Evolutionary conservation across 2,797 vertebrate species (phyloP).

Genomic region (Lycodopsis pacificus): DNA sequence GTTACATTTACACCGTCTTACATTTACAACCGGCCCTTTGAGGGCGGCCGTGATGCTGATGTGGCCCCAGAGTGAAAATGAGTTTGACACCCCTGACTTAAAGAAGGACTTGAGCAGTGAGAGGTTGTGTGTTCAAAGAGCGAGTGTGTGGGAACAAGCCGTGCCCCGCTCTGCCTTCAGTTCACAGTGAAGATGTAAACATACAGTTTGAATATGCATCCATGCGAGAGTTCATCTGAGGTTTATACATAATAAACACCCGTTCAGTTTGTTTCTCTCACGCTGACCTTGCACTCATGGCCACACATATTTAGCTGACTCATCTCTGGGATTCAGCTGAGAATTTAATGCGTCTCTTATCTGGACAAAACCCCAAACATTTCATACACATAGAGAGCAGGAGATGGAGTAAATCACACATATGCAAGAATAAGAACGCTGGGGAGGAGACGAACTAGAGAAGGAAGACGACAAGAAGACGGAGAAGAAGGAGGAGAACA

Average conservation of each 20-base stretch:
- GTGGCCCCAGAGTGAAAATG: too few species aligned
- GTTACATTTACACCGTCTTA: too few species aligned
- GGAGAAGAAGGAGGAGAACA: not conserved
- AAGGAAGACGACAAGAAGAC: too few species aligned
- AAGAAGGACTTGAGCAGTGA: not conserved
- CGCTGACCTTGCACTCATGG: constrained; percentile 41
- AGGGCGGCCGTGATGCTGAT: too few species aligned
- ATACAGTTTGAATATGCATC: constrained; percentile 50
- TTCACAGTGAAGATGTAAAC: constrained; percentile 50
- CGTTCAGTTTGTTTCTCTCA: constrained; percentile 6
- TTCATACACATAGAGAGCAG: not conserved
- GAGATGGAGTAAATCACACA: not conserved
- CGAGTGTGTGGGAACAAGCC: not conserved
- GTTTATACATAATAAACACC: constrained; percentile 61
- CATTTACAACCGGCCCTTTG: too few species aligned
- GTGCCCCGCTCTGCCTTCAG: not conserved
- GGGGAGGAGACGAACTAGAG: not conserved
- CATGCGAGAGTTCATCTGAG: constrained; percentile 51
- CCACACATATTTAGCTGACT: constrained; percentile 45
- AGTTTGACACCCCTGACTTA: too few species aligned
- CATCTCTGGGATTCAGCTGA: constrained; percentile 27
- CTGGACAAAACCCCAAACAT: constrained; percentile 15
- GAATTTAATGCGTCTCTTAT: constrained; percentile 2
- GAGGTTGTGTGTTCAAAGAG: not conserved
- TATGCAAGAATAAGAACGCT: too few species aligned